phyloP scores from a whole-genome alignment of 2,797 vertebrate genomes.

The Smutsia temminckii region DNA sequence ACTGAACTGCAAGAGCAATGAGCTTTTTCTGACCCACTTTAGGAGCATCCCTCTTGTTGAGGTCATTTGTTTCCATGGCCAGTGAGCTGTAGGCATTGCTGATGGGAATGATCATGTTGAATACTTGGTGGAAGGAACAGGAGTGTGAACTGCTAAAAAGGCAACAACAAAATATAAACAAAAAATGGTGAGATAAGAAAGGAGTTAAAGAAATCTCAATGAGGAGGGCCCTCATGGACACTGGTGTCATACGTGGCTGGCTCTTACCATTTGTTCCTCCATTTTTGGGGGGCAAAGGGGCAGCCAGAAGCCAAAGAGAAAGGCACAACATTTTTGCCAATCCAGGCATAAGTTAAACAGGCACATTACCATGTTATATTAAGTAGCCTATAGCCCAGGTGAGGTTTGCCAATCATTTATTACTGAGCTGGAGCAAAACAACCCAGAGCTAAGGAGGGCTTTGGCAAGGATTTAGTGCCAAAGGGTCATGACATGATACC shows the following conservation, averaged over 20 bases:
- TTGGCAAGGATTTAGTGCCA: neutral
- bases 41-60: neutral
- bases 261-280: neutral
- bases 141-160: neutral
- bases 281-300: neutral
- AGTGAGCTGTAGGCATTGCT: neutral
- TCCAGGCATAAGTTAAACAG: neutral
- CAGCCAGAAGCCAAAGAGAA: neutral
- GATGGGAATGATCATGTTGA: neutral
- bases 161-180: neutral
- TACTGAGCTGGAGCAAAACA: neutral
- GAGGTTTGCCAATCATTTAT: neutral
- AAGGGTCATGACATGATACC: neutral
- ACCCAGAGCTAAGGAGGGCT: neutral
- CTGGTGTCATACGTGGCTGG: too few relatives aligned
- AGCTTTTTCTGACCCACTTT: neutral
- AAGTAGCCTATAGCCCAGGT: neutral
- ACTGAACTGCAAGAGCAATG: neutral
- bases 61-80: neutral
- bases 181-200: neutral
- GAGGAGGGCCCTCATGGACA: neutral
- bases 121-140: neutral
- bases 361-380: neutral
- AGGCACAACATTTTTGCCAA: neutral
- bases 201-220: neutral